These are phyloP conservation scores for Phenganax subtilis DNA, from an alignment of 92 coral and sea anemone species.

Conservation along the genomic window DNA sequence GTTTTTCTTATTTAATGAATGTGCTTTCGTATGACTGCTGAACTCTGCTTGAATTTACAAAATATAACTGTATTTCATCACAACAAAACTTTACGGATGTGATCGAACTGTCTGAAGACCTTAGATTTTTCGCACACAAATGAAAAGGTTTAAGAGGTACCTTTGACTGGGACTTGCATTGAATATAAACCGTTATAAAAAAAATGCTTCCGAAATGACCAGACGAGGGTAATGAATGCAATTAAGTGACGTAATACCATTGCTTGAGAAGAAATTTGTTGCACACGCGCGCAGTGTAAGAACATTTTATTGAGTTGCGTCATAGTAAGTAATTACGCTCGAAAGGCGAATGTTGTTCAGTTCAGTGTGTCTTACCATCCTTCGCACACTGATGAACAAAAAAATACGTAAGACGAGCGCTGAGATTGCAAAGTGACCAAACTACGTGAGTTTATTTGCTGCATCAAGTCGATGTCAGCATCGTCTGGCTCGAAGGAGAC, in stretches of 20 bases:
- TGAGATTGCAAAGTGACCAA: slow-evolving; percentile 69
- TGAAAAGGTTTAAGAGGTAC: no score
- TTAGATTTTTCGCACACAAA: no score
- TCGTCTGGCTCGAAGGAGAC: slow-evolving; percentile 40
- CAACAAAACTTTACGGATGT: no score
- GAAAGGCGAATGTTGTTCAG: slow-evolving; percentile 18
- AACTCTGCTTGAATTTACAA: no score
- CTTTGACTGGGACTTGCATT: no score
- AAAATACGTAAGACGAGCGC: background rate
- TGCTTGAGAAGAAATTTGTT: background rate
- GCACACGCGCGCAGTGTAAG: slow-evolving; percentile 17
- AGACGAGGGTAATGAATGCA: no score
- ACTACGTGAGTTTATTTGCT: slow-evolving; percentile 72
- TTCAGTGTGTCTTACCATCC: slow-evolving; percentile 26
- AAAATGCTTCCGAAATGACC: no score
- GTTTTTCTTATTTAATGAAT: no score
- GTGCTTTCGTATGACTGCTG: no score
- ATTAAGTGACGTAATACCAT: background rate
- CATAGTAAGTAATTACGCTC: slow-evolving; percentile 29
- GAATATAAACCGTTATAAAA: no score
- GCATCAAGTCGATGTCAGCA: slow-evolving; percentile 89
- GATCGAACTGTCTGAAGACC: no score
- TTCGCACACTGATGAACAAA: slow-evolving; percentile 33
- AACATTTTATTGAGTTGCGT: slow-evolving; percentile 27
- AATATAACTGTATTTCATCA: no score